Evolutionary conservation across 2,888 invertebrate species (phyloP).

Genomic region (Formica aserva): DNA sequence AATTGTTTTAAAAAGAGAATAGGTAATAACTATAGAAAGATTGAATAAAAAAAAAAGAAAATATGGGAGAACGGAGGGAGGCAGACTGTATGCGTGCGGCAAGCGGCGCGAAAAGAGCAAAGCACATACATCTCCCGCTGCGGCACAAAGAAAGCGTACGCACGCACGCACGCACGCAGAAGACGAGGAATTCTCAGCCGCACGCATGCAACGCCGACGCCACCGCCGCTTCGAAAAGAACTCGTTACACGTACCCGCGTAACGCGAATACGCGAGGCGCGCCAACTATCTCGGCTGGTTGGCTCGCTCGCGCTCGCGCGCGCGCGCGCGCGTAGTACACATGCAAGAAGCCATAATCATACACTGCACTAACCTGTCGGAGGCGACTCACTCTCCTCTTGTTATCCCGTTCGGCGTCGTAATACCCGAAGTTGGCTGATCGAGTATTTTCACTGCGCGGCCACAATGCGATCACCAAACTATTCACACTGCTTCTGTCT

Average conservation of each 20-base stretch:
- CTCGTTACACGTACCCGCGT: slow-evolving; percentile 52
- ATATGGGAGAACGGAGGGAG: background rate
- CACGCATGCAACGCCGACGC: slow-evolving; percentile 28
- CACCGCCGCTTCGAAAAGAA: background rate
- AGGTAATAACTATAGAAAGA: background rate
- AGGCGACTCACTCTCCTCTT: slow-evolving; percentile 71
- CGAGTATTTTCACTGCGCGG: slow-evolving; percentile 67
- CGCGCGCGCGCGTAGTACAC: slow-evolving; percentile 22
- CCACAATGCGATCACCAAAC: slow-evolving; percentile 71
- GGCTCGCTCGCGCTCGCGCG: background rate
- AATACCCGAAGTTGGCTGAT: slow-evolving; percentile 19
- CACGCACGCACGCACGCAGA: background rate
- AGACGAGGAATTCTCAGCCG: background rate
- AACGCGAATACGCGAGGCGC: slow-evolving; percentile 65
- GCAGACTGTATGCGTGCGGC: background rate
- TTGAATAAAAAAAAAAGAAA: background rate
- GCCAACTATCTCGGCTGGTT: slow-evolving; percentile 45
- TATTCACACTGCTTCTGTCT: slow-evolving; percentile 59
- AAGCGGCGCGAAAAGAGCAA: slow-evolving; percentile 15
- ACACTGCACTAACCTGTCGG: slow-evolving; percentile 75
- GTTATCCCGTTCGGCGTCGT: slow-evolving; percentile 22
- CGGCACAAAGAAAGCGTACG: slow-evolving; percentile 32
- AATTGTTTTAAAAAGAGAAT: background rate
- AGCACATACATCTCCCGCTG: slow-evolving; percentile 7
- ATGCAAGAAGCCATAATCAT: slow-evolving; percentile 62